A percentile compares a stretch with the other conserved stretches of the same genome.
Evolutionary conservation across 2,797 vertebrate species (phyloP).

Genomic region (Nannoperca australis): DNA sequence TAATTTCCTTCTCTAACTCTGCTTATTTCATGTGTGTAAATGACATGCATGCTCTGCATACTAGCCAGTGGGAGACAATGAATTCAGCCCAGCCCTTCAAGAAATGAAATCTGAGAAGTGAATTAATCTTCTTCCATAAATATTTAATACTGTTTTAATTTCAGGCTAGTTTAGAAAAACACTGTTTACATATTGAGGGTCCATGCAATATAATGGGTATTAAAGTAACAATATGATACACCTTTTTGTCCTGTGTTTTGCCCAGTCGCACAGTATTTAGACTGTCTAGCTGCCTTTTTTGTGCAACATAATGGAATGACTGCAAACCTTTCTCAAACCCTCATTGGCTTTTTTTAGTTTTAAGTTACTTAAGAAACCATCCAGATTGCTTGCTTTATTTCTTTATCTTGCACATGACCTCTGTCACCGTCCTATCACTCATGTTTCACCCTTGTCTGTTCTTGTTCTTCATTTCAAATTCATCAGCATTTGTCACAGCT

Average conservation of each 20-base stretch:
- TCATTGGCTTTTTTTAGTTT: background rate
- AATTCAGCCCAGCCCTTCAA: constrained; percentile 40
- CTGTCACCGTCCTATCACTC: background rate
- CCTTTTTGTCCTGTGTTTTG: constrained; percentile 13
- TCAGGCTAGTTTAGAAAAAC: constrained; percentile 33
- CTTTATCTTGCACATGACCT: constrained; percentile 1
- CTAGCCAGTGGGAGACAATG: constrained; percentile 24
- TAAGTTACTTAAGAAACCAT: background rate
- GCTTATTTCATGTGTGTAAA: constrained; percentile 37
- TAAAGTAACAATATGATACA: constrained; percentile 20
- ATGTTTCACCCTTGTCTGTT: background rate
- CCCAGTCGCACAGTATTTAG: constrained; percentile 10
- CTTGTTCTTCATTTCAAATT: constrained; percentile 34
- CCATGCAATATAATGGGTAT: constrained; percentile 12
- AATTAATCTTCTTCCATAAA: constrained; percentile 49
- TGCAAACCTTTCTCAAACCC: background rate
- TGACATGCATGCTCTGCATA: constrained; percentile 10
- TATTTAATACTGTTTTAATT: constrained; percentile 51
- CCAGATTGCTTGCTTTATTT: background rate
- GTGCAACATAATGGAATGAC: background rate
- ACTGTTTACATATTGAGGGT: constrained; percentile 41
- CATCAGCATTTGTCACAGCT: constrained; percentile 11
- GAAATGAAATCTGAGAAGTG: constrained; percentile 37
- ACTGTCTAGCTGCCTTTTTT: background rate
- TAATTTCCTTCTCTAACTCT: constrained; percentile 18